Percentiles rank a stretch among this genome's conserved stretches.
Evolutionary conservation across 2,797 vertebrate species (phyloP).

Genomic region (Pyrocephalus nanus): DNA sequence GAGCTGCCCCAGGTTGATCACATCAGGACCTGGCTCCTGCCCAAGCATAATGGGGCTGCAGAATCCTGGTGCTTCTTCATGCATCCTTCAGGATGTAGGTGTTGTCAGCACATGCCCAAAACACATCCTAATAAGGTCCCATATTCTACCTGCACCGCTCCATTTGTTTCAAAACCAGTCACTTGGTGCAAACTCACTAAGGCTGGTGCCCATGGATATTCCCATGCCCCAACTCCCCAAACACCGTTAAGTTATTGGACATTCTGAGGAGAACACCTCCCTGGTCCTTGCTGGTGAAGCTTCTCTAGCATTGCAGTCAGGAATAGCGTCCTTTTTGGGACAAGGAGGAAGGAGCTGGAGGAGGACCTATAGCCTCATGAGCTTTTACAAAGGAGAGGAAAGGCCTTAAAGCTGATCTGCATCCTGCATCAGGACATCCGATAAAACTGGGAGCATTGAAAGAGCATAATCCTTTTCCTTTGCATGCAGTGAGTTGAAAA

Average conservation of each 20-base stretch:
- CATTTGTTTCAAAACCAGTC: neutral
- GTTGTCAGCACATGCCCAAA: neutral
- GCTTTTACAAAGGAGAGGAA: neutral
- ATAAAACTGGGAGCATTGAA: neutral
- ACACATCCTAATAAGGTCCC: fast-evolving
- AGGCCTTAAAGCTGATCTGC: neutral
- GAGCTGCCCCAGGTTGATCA: neutral
- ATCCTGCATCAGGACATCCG: neutral
- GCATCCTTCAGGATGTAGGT: fast-evolving
- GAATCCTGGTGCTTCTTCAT: neutral
- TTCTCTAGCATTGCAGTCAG: neutral
- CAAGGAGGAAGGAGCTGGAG: neutral
- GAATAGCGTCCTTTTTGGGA: neutral
- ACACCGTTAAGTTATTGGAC: neutral
- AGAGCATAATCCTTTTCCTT: neutral
- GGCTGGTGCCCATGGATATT: neutral
- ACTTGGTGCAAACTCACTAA: neutral
- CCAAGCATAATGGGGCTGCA: neutral
- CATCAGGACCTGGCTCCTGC: neutral
- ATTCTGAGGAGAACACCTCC: neutral
- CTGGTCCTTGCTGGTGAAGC: neutral
- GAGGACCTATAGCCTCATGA: neutral
- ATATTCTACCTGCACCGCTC: neutral
- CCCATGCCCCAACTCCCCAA: neutral
- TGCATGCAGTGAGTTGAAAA: neutral